Conservation (phyloP, 2,113 vertebrate species). For the Nerophis ophidion region DNA sequence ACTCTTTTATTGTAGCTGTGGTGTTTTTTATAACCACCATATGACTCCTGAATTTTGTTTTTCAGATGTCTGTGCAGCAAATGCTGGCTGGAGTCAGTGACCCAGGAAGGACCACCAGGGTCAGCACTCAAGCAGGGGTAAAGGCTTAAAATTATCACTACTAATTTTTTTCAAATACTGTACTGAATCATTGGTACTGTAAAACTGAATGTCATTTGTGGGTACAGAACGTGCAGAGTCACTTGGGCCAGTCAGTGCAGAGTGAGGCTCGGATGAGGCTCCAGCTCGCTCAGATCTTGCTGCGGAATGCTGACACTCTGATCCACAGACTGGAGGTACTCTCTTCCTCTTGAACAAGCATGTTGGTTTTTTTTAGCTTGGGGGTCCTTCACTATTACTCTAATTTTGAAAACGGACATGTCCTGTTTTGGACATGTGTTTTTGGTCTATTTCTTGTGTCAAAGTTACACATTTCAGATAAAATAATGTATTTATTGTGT, state of each 20-base stretch:
- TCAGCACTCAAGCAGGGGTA: constrained; percentile 73
- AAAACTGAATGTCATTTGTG: background rate
- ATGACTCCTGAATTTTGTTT: background rate
- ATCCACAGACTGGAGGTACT: constrained; percentile 80
- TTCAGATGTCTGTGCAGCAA: constrained; percentile 74
- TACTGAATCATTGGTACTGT: background rate
- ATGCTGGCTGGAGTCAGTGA: constrained; percentile 76
- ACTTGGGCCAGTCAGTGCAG: constrained; percentile 80
- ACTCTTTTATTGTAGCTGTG: no score
- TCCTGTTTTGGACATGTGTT: no score
- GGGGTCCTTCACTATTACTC: no score
- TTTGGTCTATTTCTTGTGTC: no score
- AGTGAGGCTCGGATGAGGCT: constrained; percentile 84
- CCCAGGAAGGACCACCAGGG: constrained; percentile 66
- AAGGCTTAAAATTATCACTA: constrained; percentile 2
- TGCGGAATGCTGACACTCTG: constrained; percentile 78
- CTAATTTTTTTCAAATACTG: background rate
- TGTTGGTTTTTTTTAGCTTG: background rate
- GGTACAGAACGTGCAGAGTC: constrained; percentile 78
- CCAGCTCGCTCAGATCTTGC: constrained; percentile 83
- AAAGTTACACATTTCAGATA: no score
- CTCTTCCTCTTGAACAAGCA: background rate
- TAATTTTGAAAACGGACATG: no score
- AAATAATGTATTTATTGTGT: no score
- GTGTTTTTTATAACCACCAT: background rate